Evolutionary conservation across 2,797 vertebrate genomes (phyloP), one percentile per base, ranked within the genome.

Genomic region (Meda fulgida): DNA sequence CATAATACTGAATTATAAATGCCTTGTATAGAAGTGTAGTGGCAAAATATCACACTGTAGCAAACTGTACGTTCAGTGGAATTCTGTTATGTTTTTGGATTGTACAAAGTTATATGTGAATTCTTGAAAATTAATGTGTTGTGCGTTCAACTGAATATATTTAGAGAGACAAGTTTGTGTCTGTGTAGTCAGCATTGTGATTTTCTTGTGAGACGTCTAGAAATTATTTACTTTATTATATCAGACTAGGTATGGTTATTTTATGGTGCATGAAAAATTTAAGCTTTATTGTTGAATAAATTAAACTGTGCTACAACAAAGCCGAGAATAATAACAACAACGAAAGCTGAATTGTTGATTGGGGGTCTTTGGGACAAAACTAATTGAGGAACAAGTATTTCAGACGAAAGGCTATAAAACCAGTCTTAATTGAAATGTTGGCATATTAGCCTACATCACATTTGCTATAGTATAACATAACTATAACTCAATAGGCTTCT

Each of bases 51-150:
- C 10, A 71, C 13, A 23, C 21, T 43, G 65, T 81, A 55, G 66
- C 6, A 29, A 29, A 71, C 10, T 43, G 34, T 36, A 80, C 7
- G 21, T 69, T 55, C 11, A 10, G 78, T 67, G 48, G 53, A 7
- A 34, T 38, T 51, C 31, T 14, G 5, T 26, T 55, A n/a, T 58
- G 31, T n/a, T 55, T 5, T 60, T 53, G 23, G 8, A 70, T 26
- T 81, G 66, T 81, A 81, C 48, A 81, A 70, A 53, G 46, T 80
- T 55, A 19, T 29, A 29, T 81, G 31, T 43, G 69, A 38, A 72
- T 81, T 72, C 11, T 60, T 60, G 13, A 21, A 60, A 72, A 34
- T 43, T 0, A 43, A 60, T 60, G 26, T 81, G 11, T 29, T 4
- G 51, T 70, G 18, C 48, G 29, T 58, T 31, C 55, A 70, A 71